These are phyloP conservation scores for Eufriesea mexicana DNA, from an alignment of 1,140 invertebrate species.

Conservation along the genomic window DNA sequence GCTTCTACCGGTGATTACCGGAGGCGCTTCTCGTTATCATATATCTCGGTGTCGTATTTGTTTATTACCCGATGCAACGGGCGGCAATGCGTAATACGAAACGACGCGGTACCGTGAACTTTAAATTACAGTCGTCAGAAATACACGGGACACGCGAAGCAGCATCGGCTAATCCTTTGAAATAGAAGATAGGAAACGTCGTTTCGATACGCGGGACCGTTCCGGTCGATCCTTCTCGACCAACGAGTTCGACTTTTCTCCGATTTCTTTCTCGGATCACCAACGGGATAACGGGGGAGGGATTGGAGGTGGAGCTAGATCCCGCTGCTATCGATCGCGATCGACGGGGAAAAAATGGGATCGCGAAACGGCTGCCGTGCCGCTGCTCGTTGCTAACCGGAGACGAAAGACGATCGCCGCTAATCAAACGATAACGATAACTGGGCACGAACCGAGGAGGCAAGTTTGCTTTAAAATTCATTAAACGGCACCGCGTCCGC, in stretches of 20 bases:
- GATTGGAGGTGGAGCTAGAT: no score
- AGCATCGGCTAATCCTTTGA: conserved; percentile 41
- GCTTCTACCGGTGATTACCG: conserved; percentile 62
- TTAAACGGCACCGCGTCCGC: neutral
- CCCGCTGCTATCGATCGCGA: no score
- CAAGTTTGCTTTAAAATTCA: conserved; percentile 15
- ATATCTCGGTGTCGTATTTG: conserved; percentile 54
- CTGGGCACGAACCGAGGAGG: neutral
- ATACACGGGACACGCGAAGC: neutral
- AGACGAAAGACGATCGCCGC: conserved; percentile 1
- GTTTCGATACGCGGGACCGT: neutral
- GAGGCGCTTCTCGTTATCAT: conserved; percentile 56
- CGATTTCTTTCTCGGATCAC: no score
- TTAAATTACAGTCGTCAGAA: conserved; percentile 59
- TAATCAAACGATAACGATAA: conserved; percentile 31
- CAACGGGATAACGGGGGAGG: no score
- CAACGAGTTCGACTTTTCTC: no score
- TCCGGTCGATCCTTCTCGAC: no score
- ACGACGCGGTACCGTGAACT: conserved; percentile 30
- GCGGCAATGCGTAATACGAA: conserved; percentile 25
- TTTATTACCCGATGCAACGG: conserved; percentile 49
- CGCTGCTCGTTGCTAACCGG: neutral
- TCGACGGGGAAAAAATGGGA: neutral
- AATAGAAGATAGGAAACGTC: conserved; percentile 33
- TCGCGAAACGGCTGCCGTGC: no score